These are phyloP conservation scores for Caracal caracal DNA, from an alignment of 2,113 vertebrate genomes.

Conservation along the genomic window DNA sequence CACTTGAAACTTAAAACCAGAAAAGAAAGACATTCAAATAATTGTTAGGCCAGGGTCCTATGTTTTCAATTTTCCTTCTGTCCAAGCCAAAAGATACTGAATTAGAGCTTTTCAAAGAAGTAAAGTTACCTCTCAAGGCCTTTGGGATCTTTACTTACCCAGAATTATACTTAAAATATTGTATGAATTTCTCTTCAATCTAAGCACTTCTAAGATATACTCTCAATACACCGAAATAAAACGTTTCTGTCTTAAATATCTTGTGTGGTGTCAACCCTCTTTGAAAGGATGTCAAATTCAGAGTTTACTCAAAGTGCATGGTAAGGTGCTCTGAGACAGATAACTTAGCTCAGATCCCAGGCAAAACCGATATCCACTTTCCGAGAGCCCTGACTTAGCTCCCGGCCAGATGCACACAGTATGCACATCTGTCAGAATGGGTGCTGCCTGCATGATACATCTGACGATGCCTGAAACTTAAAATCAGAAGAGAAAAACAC, in stretches of 20 bases:
- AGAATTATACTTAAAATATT: background rate
- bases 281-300: background rate
- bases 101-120: slow-evolving; percentile 4
- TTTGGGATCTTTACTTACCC: background rate
- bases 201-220: background rate
- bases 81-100: slow-evolving; percentile 24
- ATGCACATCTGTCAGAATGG: background rate
- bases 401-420: background rate
- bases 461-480: slow-evolving; percentile 93
- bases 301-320: background rate
- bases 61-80: slow-evolving; percentile 22
- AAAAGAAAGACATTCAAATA: slow-evolving; percentile 54
- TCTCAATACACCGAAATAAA: background rate
- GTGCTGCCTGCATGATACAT: slow-evolving; percentile 93
- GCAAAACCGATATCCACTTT: background rate
- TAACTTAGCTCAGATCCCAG: background rate
- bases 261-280: background rate
- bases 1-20: slow-evolving; percentile 94
- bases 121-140: background rate
- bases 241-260: background rate
- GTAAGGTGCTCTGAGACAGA: background rate
- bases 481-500: background rate
- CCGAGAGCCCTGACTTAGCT: background rate
- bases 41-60: background rate
- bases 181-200: background rate